Evolutionary conservation across 2,113 vertebrate genomes (phyloP), one percentile per base, ranked within the genome.

Genomic region (Chaetodon auriga): DNA sequence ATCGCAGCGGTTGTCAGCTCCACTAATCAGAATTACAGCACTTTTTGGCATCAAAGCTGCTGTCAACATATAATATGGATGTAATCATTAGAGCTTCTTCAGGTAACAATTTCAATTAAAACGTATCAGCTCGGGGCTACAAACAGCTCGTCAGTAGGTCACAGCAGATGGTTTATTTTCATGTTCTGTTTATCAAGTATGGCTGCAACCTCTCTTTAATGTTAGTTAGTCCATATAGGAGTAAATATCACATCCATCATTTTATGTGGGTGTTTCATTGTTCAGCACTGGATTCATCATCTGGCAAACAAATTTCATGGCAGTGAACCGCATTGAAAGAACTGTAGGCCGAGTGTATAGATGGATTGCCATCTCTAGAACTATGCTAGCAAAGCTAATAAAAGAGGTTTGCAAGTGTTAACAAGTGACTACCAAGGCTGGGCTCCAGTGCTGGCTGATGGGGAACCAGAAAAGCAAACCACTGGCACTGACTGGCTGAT

Each of bases 31-130:
- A 63, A 12, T 38, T 35, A 54, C 49, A 55, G 62, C 16, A n/a
- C 49, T 16, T 1, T 1, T 18, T 4, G 48, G 18, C 53, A 75
- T 83, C 77, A 80, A 75, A 54, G 65, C 72, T 25, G 12, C 8
- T 30, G 23, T 35, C 53, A 55, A 23, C 54, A 36, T 76, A 23
- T 58, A 70, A 55, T 69, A 64, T 70, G 68, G 48, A 81, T 73
- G 6, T 16, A 10, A 25, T 61, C 25, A 38, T 60, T 43, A 21
- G 58, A 60, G 25, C n/a, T 8, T n/a, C 65, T 65, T 46, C 45
- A 45, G 58, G 65, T 69, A 41, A 70, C 18, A 70, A 48, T 71
- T 57, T 43, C 53, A 18, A 68, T 57, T 41, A 7, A 62, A 43
- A 71, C 0, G 30, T 74, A 53, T n/a, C 18, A 25, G 36, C 45